Percentiles rank a stretch among this genome's conserved stretches.
phyloP scores from a whole-genome alignment of 2,888 invertebrate species.

The Electrophaes corylata region DNA sequence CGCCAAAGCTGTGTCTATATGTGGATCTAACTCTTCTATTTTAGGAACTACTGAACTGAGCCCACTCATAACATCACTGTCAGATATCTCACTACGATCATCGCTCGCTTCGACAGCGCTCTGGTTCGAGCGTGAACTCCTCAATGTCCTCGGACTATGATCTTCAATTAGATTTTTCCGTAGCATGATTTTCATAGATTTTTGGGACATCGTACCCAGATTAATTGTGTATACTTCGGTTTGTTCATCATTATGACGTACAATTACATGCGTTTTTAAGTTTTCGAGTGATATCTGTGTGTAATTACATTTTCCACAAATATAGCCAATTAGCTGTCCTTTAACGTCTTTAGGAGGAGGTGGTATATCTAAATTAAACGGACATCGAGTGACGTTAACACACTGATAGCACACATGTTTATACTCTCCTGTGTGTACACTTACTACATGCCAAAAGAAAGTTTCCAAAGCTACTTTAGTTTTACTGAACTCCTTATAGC shows the following conservation, averaged over 20 bases:
- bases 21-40: conserved; percentile 20
- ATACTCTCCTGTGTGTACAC: conserved; percentile 91
- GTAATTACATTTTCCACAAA: conserved; percentile 90
- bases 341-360: conserved; percentile 66
- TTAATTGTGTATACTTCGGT: conserved; percentile 75
- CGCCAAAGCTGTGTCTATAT: conserved; percentile 9
- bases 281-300: conserved; percentile 86
- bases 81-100: conserved; percentile 48
- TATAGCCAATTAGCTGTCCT: conserved; percentile 82
- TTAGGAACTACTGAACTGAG: conserved; percentile 22
- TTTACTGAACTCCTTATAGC: conserved; percentile 64
- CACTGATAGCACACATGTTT: conserved; percentile 87
- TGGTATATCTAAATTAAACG: conserved; percentile 69
- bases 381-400: conserved; percentile 57
- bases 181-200: conserved; percentile 48
- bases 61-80: conserved; percentile 35
- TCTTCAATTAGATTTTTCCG: conserved; percentile 39
- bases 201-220: conserved; percentile 62
- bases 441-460: conserved; percentile 89
- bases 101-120: conserved; percentile 49
- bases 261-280: conserved; percentile 85
- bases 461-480: conserved; percentile 60
- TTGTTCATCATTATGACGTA: conserved; percentile 79
- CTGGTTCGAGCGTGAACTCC: conserved; percentile 57
- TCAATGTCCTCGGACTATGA: conserved; percentile 47